Evolutionary conservation across 2,888 invertebrate species (phyloP), one percentile per base, ranked within the genome.

Genomic region (Melanostoma mellinum): DNA sequence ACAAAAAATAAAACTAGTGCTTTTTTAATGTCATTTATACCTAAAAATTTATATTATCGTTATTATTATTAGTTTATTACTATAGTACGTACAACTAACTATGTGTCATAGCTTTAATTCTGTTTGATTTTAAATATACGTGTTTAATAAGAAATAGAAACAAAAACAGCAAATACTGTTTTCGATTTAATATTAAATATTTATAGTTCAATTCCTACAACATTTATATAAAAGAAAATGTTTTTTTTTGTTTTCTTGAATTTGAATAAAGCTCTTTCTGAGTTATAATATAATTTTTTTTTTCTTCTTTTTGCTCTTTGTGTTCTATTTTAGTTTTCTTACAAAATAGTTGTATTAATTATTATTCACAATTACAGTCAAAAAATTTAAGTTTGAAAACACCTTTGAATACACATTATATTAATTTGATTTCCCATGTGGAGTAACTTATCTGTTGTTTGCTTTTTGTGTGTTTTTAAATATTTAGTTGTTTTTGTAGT

Each of bases 201-300:
- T 71, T 50, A 53, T 69, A 73, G 72, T 73, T 58, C 55, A 68
- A 77, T 55, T 82, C 63, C 68, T 69, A 82, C 68, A 77, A 81
- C 77, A 78, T 78, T 58, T 65, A 84, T 78, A 71, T 69, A 40
- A 46, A 38, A 48, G 38, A 50, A 50, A 50, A 50, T 63, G 48
- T 48, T n/a, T 35, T 10, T 36, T 55, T 6, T 36, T 44, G 35
- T 61, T 10, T 48, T 3, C 53, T 67, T 84, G 65, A 71, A 78
- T 74, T 79, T 73, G 71, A 79, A 78, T 84, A 84, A 84, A 84
- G 84, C 84, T 84, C 78, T 84, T 56, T 84, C 67, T 74, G 73
- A 73, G 65, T 76, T 60, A 76, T 38, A 42, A 71, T 65, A 69
- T 78, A 32, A 6, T 63, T 56, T 61, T 67, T 4, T 80, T 56